Evolutionary conservation across 2,888 invertebrate genomes (phyloP).

Genomic region (Ariolimax columbianus): DNA sequence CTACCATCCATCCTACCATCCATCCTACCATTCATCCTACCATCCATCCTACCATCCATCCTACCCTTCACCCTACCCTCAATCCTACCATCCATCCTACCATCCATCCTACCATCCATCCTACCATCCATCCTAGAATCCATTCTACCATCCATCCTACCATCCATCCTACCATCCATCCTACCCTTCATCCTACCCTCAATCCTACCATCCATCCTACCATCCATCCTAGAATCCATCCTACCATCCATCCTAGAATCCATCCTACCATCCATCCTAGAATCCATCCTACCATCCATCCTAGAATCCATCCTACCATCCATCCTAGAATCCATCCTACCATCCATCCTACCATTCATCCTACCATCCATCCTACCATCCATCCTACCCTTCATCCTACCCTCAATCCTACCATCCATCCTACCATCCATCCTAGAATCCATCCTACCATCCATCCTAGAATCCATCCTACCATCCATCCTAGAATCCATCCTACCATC

Average conservation of each 20-base stretch:
- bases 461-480: neutral
- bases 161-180: constrained; percentile 7
- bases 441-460: neutral
- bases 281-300: neutral
- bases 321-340: too few species aligned
- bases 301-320: too few species aligned
- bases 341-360: neutral
- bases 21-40: too few species aligned
- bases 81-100: too few species aligned
- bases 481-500: neutral
- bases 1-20: too few species aligned
- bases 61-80: too few species aligned
- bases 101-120: too few species aligned
- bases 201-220: constrained; percentile 1
- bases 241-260: constrained; percentile 2
- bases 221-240: neutral
- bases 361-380: neutral
- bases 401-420: neutral
- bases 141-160: neutral
- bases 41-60: too few species aligned
- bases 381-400: neutral
- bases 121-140: neutral
- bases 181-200: neutral
- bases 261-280: neutral
- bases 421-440: neutral